Conservation (phyloP, 92 coral and sea anemone genomes). For the Nematostella vectensis region DNA sequence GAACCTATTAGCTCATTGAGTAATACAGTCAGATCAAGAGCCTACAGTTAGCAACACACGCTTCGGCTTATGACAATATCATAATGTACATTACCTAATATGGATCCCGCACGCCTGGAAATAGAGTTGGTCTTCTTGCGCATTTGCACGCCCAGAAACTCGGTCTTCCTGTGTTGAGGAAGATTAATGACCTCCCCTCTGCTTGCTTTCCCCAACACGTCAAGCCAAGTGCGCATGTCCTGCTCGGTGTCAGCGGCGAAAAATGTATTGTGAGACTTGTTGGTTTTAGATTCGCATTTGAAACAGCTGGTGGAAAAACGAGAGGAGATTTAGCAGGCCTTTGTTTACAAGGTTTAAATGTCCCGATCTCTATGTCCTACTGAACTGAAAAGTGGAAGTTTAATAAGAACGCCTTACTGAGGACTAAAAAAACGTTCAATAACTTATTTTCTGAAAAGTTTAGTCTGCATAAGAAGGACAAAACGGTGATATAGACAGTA, state of each 20-base stretch:
- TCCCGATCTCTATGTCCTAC: no score
- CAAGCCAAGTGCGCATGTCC: conserved; percentile 70
- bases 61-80: no score
- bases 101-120: conserved; percentile 26
- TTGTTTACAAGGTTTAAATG: no score
- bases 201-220: conserved; percentile 42
- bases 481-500: no score
- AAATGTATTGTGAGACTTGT: conserved; percentile 40
- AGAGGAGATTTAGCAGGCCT: not conserved
- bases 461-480: no score
- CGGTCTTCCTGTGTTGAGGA: conserved; percentile 4
- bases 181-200: conserved; percentile 46
- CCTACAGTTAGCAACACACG: no score
- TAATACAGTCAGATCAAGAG: no score
- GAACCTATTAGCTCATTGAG: no score
- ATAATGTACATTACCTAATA: conserved; percentile 31
- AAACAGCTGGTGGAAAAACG: conserved; percentile 57
- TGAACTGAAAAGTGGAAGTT: no score
- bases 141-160: conserved; percentile 18
- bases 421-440: no score
- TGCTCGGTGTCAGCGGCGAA: conserved; percentile 74
- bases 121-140: conserved; percentile 31
- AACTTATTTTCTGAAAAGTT: no score
- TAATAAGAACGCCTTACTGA: no score
- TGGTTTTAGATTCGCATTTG: conserved; percentile 57